phyloP scores from a whole-genome alignment of 2,113 vertebrate species.

The Bufo bufo region DNA sequence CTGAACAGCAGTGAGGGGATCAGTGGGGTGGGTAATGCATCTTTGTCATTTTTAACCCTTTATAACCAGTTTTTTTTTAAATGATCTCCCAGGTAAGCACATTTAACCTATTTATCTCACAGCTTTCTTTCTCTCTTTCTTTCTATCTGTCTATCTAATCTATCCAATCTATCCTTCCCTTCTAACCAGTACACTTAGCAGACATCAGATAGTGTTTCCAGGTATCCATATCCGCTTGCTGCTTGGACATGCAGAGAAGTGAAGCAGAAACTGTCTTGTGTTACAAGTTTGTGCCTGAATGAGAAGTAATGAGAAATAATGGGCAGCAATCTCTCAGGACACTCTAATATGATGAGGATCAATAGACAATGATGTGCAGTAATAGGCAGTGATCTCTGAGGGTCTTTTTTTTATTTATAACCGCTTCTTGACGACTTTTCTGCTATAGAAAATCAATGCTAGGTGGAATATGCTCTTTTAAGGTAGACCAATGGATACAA shows the following conservation, averaged over 20 bases:
- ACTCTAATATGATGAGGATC: conserved; percentile 54
- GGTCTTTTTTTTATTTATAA: conserved; percentile 51
- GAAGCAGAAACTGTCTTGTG: conserved; percentile 32
- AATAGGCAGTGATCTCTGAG: conserved; percentile 52
- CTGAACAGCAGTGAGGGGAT: no score
- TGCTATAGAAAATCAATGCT: conserved; percentile 38
- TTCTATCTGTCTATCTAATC: background rate
- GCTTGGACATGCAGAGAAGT: background rate
- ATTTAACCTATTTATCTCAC: no score
- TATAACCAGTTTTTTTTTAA: no score
- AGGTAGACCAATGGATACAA: background rate
- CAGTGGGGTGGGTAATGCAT: no score
- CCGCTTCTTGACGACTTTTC: conserved; percentile 26
- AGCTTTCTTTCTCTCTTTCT: no score
- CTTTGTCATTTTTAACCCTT: no score
- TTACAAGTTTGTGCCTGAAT: conserved; percentile 42
- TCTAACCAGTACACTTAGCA: background rate
- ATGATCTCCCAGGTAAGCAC: no score
- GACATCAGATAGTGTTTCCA: background rate
- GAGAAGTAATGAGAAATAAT: conserved; percentile 57
- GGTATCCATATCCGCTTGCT: background rate
- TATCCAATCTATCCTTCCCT: background rate
- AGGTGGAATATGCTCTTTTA: conserved; percentile 29
- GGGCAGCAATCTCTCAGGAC: conserved; percentile 45
- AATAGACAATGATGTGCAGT: conserved; percentile 57